Evolutionary conservation across 2,888 invertebrate species (phyloP).

Genomic region (Phyllotreta cruciferae): DNA sequence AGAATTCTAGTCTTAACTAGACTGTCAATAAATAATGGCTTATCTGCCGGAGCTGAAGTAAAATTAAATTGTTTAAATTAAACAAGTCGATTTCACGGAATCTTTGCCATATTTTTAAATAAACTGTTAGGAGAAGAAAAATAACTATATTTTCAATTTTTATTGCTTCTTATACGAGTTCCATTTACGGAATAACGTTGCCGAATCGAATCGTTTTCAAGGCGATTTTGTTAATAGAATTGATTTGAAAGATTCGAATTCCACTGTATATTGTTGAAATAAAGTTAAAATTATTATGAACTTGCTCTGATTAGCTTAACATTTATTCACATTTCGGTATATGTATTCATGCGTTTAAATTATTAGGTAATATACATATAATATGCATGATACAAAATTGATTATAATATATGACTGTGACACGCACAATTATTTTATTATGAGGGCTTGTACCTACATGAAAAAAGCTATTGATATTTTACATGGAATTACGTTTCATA

Average conservation of each 20-base stretch:
- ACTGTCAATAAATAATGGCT: too few species aligned
- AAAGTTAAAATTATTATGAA: not conserved
- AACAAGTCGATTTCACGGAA: too few species aligned
- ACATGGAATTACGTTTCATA: not conserved
- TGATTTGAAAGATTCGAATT: constrained; percentile 12
- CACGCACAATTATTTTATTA: too few species aligned
- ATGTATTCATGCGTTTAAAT: too few species aligned
- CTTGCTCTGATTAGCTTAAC: not conserved
- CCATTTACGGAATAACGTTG: constrained; percentile 14
- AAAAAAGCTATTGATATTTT: not conserved
- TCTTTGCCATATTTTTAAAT: too few species aligned
- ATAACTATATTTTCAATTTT: not conserved
- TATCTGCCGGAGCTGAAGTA: too few species aligned
- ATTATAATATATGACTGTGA: too few species aligned
- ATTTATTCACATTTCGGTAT: not conserved
- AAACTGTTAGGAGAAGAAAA: too few species aligned
- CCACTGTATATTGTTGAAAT: not conserved
- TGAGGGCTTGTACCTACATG: not conserved
- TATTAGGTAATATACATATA: too few species aligned
- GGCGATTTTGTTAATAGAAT: constrained; percentile 6
- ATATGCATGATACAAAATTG: too few species aligned
- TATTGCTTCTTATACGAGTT: constrained; percentile 6
- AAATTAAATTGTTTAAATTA: too few species aligned
- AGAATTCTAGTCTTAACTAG: too few species aligned
- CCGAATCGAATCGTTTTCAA: not conserved